These are phyloP conservation scores for Cotesia congregata DNA, from an alignment of 2,888 invertebrate genomes.

Conservation along the genomic window DNA sequence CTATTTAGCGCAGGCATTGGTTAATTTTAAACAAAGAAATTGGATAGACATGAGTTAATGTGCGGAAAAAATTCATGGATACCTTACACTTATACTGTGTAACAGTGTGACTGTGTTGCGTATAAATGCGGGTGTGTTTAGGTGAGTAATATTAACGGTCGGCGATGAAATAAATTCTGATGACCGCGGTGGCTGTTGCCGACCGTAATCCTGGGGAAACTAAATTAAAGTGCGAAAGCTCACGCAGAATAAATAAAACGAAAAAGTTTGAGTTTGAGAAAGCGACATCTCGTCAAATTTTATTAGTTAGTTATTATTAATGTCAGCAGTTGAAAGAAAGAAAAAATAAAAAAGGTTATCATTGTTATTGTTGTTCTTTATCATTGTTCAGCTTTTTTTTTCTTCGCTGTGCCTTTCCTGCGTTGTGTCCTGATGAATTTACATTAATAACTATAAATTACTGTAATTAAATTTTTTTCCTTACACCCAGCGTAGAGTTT, in stretches of 20 bases:
- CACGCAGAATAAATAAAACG: background rate
- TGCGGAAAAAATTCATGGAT: background rate
- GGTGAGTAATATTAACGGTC: background rate
- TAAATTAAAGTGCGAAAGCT: constrained; percentile 1
- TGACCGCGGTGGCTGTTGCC: background rate
- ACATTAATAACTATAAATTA: background rate
- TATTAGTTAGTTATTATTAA: background rate
- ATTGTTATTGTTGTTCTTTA: background rate
- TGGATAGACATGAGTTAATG: background rate
- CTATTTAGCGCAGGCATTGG: background rate
- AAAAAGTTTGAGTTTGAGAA: background rate
- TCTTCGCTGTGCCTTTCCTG: background rate
- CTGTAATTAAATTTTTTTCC: background rate
- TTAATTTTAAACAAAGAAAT: background rate
- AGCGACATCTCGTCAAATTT: background rate
- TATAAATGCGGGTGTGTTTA: background rate
- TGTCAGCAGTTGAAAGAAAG: background rate
- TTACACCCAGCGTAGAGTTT: background rate
- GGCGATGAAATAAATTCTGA: background rate
- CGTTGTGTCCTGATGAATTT: background rate
- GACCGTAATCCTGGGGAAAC: background rate
- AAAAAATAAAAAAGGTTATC: background rate
- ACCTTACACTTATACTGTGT: background rate
- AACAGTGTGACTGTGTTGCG: background rate
- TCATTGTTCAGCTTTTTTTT: background rate